Conservation (phyloP, 1,140 invertebrate species). For the Bombus cullumanus region DNA sequence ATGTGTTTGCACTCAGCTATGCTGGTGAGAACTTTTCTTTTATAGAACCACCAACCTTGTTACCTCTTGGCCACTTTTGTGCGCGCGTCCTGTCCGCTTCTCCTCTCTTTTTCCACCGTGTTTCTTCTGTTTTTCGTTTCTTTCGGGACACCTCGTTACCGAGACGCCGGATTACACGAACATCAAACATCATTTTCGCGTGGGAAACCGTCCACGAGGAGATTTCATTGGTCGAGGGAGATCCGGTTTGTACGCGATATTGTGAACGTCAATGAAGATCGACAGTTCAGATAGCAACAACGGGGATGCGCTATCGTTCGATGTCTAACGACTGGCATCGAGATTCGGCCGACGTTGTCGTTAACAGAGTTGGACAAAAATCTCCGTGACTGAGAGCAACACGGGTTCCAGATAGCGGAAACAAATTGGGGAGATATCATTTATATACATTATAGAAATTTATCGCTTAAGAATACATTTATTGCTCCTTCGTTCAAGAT, state of each 20-base stretch:
- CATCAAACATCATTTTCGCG: too few relatives aligned
- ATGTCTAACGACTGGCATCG: background rate
- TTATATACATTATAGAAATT: background rate
- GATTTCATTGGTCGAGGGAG: slow-evolving; percentile 23
- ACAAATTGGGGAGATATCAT: slow-evolving; percentile 41
- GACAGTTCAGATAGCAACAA: slow-evolving; percentile 56
- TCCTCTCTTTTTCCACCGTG: background rate
- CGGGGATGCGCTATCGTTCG: slow-evolving; percentile 23
- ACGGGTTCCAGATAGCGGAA: slow-evolving; percentile 27
- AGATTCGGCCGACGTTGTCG: slow-evolving; percentile 2
- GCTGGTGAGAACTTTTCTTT: slow-evolving; percentile 36
- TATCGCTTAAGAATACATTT: slow-evolving; percentile 8
- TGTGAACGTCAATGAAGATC: slow-evolving; percentile 60
- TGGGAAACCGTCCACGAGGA: background rate
- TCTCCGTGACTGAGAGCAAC: slow-evolving; percentile 39
- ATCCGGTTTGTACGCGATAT: slow-evolving; percentile 60
- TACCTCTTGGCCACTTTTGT: background rate
- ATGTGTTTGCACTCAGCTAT: slow-evolving; percentile 73
- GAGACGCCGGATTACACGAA: background rate
- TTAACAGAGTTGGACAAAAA: slow-evolving; percentile 39
- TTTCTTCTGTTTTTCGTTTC: background rate
- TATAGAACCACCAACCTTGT: slow-evolving; percentile 13
- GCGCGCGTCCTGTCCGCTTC: background rate
- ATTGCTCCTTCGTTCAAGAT: slow-evolving; percentile 9
- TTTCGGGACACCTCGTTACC: background rate